Conservation (phyloP, 2,113 vertebrate species). For the Hyperoodon ampullatus region DNA sequence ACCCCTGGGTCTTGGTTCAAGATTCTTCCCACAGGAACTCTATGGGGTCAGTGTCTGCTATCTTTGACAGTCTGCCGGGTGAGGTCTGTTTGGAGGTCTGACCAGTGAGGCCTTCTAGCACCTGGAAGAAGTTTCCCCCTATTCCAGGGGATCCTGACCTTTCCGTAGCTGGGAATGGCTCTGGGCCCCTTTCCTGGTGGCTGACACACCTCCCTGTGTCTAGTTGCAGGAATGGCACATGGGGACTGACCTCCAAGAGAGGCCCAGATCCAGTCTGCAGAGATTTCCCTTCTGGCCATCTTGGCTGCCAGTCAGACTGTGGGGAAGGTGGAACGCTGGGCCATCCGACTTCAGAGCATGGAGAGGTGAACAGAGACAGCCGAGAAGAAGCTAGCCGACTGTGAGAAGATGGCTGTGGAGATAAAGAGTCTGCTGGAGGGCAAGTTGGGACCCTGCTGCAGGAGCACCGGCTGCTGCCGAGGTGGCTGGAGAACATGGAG, state of each 20-base stretch:
- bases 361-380: background rate
- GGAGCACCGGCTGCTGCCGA: constrained; percentile 79
- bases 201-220: background rate
- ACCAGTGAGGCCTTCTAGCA: background rate
- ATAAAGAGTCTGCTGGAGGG: constrained; percentile 45
- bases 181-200: background rate
- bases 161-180: background rate
- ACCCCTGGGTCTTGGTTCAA: background rate
- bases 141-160: background rate
- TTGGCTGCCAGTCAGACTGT: background rate
- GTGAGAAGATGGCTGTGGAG: constrained; percentile 52
- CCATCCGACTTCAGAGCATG: background rate
- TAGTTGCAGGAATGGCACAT: constrained; percentile 1
- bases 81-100: background rate
- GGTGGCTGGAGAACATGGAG: constrained; percentile 77
- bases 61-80: background rate
- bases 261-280: background rate
- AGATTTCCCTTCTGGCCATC: constrained; percentile 27
- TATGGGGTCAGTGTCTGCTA: background rate
- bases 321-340: constrained; percentile 40
- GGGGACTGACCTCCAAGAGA: background rate
- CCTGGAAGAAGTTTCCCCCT: background rate
- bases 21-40: background rate
- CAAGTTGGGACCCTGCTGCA: constrained; percentile 63
- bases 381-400: background rate